These are phyloP conservation scores for Petrolisthes cinctipes DNA, from an alignment of 2,888 invertebrate genomes.

Conservation along the genomic window DNA sequence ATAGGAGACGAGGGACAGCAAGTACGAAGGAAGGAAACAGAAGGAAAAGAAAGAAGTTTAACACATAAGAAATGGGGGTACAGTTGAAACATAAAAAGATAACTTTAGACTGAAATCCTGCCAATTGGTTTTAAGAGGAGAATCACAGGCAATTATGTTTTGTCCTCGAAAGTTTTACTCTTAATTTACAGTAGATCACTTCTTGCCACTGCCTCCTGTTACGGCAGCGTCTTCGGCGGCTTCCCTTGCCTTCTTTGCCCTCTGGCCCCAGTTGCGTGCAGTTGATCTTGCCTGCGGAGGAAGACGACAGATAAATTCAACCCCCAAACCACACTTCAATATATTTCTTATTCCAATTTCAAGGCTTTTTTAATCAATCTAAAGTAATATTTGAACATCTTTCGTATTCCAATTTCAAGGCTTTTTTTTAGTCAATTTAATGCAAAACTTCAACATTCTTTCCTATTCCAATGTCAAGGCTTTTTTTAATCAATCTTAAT, in stretches of 20 bases:
- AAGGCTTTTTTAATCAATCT: not conserved
- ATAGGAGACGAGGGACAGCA: no score
- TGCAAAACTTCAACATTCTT: no score
- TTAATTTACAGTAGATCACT: slow-evolving; percentile 45
- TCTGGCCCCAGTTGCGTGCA: slow-evolving; percentile 88
- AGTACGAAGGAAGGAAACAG: no score
- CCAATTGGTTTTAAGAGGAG: not conserved
- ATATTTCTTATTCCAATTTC: not conserved
- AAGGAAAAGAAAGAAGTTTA: no score
- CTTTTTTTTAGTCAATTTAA: no score
- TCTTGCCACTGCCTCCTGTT: slow-evolving; percentile 75
- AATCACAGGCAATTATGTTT: slow-evolving; percentile 1
- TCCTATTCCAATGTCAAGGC: no score
- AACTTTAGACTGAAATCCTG: not conserved
- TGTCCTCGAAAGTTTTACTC: slow-evolving; percentile 38
- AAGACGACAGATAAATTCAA: not conserved
- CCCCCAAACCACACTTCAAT: not conserved
- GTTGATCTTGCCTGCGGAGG: slow-evolving; percentile 84
- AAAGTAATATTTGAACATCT: no score
- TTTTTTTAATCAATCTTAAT: no score
- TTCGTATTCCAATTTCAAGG: no score
- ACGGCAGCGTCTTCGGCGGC: slow-evolving; percentile 94
- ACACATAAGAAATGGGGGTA: no score
- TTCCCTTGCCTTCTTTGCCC: slow-evolving; percentile 94
- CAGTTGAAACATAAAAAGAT: no score